Evolutionary conservation across 2,797 vertebrate genomes (phyloP).

Genomic region (Halcyon chelicuti): DNA sequence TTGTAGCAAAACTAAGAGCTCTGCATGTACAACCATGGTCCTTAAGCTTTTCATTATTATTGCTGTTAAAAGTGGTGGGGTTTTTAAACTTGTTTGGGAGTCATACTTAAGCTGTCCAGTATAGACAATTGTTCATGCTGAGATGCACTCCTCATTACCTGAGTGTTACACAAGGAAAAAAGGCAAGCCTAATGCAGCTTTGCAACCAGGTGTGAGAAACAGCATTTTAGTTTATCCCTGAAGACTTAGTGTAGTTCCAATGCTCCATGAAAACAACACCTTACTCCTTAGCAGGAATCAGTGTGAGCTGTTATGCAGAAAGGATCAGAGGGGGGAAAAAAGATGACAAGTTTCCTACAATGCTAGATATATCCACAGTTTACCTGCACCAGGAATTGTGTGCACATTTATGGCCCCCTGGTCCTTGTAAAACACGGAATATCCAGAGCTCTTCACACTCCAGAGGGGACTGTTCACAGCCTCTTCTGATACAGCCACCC

Average conservation of each 20-base stretch:
- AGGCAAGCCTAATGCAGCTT: background rate
- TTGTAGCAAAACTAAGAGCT: conserved; percentile 7
- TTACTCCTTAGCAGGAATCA: accelerated
- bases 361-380: background rate
- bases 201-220: background rate
- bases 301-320: background rate
- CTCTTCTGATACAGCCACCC: background rate
- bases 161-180: background rate
- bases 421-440: background rate
- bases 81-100: background rate
- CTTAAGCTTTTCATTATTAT: background rate
- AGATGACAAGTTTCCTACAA: background rate
- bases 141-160: background rate
- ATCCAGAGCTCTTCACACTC: background rate
- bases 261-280: accelerated
- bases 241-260: background rate
- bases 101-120: background rate
- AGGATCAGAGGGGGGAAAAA: accelerated
- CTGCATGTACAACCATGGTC: background rate
- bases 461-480: background rate
- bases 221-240: background rate
- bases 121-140: background rate
- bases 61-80: background rate
- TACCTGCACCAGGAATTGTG: background rate
- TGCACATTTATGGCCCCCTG: background rate